Conservation (phyloP, 2,113 vertebrate genomes). For the Paracanthobrama guichenoti region DNA sequence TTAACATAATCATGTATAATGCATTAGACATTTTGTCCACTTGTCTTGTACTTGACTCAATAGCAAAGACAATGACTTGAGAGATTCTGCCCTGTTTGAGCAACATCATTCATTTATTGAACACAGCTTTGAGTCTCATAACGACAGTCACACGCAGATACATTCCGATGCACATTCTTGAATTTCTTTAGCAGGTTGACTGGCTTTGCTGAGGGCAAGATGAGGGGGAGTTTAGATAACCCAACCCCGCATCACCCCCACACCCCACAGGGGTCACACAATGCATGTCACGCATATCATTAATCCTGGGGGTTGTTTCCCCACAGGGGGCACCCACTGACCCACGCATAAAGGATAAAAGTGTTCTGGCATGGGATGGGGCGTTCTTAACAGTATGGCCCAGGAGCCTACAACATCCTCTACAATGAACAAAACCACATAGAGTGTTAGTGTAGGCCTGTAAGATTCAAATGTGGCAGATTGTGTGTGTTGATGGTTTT, state of each 20-base stretch:
- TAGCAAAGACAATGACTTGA: neutral
- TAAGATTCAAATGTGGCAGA: neutral
- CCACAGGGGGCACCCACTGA: slow-evolving; percentile 84
- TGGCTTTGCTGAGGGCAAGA: slow-evolving; percentile 7
- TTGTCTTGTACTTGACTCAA: slow-evolving; percentile 4
- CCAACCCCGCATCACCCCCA: slow-evolving; percentile 57
- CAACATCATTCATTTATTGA: slow-evolving; percentile 5
- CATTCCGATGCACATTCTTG: slow-evolving; percentile 50
- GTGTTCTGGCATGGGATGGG: slow-evolving; percentile 62
- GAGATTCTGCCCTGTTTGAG: neutral
- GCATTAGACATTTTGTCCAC: neutral
- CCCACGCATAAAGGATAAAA: slow-evolving; percentile 86
- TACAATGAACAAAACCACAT: slow-evolving; percentile 45
- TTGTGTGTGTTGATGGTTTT: neutral
- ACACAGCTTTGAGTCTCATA: neutral
- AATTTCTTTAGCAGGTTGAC: slow-evolving; percentile 33
- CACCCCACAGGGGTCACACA: slow-evolving; percentile 68
- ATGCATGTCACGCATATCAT: slow-evolving; percentile 86
- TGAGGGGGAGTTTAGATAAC: slow-evolving; percentile 47
- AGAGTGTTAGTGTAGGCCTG: slow-evolving; percentile 28
- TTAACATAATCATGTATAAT: slow-evolving; percentile 5
- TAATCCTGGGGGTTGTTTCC: slow-evolving; percentile 83
- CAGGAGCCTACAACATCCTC: slow-evolving; percentile 43
- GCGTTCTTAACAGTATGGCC: slow-evolving; percentile 6
- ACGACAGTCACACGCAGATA: slow-evolving; percentile 12